Percentiles rank a stretch among this genome's conserved stretches.
phyloP scores from a whole-genome alignment of 2,888 invertebrate genomes.

The Ferrisia virgata region DNA sequence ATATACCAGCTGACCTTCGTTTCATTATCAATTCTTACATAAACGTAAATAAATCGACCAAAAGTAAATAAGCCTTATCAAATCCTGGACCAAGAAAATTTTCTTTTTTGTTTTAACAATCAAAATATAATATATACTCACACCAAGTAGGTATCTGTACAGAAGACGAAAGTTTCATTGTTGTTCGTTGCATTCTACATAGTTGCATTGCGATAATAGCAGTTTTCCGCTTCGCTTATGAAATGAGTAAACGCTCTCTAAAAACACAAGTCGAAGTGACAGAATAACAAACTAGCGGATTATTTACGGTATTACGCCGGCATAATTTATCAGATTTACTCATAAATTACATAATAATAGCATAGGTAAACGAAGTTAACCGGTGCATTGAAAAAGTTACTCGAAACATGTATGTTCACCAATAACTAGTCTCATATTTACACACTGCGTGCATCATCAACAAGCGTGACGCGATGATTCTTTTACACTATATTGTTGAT shows the following conservation, averaged over 20 bases:
- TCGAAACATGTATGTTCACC: neutral
- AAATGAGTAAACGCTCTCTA: neutral
- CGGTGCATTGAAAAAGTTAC: constrained; percentile 18
- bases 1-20: neutral
- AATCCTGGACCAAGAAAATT: neutral
- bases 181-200: neutral
- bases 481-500: neutral
- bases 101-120: neutral
- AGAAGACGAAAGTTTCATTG: neutral
- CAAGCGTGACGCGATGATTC: constrained; percentile 25
- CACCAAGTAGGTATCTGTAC: neutral
- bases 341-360: constrained; percentile 40
- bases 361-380: neutral
- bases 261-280: constrained; percentile 21
- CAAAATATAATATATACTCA: neutral
- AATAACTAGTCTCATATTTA: constrained; percentile 14
- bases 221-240: neutral
- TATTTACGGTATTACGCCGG: constrained; percentile 36
- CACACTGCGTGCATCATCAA: constrained; percentile 21
- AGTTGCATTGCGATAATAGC: neutral
- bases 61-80: neutral
- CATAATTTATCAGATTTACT: constrained; percentile 39
- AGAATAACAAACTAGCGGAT: constrained; percentile 20
- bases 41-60: neutral
- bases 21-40: neutral